These are phyloP conservation scores for Sycophila texana DNA, from an alignment of 2,888 invertebrate species.

Conservation along the genomic window DNA sequence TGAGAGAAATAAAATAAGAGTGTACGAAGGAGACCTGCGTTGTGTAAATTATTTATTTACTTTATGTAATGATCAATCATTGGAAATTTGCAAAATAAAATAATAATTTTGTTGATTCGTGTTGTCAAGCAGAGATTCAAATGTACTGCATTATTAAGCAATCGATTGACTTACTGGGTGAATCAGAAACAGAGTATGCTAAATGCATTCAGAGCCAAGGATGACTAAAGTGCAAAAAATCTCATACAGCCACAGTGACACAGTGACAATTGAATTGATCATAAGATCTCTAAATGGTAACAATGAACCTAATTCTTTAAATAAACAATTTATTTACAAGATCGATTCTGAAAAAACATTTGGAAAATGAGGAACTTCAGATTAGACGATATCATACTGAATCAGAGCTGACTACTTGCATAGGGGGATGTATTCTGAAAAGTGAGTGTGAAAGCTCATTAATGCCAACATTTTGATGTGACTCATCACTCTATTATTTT, in stretches of 20 bases:
- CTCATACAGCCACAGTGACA: not conserved
- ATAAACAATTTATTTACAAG: not conserved
- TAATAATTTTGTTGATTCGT: too few relatives aligned
- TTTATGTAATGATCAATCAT: too few relatives aligned
- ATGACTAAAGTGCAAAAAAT: constrained; percentile 38
- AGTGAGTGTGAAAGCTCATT: constrained; percentile 35
- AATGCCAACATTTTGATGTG: constrained; percentile 59
- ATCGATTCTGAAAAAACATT: constrained; percentile 5
- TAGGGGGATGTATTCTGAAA: constrained; percentile 1
- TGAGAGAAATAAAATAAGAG: too few relatives aligned
- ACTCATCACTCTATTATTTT: constrained; percentile 70
- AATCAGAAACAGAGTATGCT: constrained; percentile 40
- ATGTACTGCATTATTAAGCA: constrained; percentile 20
- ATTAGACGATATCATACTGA: constrained; percentile 20
- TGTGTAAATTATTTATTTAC: too few relatives aligned
- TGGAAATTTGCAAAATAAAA: too few relatives aligned
- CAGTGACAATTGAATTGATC: constrained; percentile 3
- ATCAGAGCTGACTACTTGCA: not conserved
- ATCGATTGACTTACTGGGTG: constrained; percentile 27
- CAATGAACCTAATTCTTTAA: too few relatives aligned
- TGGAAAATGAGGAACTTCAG: not conserved
- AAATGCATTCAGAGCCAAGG: constrained; percentile 27
- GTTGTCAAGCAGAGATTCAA: not conserved
- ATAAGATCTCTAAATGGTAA: not conserved
- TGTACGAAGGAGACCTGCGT: too few relatives aligned